Evolutionary conservation across 2,113 vertebrate genomes (phyloP).

Genomic region (Epinephelus cyanopodus): DNA sequence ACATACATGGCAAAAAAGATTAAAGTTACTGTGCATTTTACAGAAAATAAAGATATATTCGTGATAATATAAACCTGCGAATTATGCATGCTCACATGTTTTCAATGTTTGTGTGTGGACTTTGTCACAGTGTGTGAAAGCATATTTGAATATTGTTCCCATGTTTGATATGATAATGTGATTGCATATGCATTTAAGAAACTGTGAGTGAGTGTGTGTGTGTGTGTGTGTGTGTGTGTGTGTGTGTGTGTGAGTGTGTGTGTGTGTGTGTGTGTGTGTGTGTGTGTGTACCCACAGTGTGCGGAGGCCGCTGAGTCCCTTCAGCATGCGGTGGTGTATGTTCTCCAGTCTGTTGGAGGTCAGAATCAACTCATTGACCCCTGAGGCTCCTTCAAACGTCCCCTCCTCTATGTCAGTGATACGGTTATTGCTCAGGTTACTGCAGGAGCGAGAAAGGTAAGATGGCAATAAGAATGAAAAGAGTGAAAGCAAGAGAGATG

Average conservation of each 20-base stretch:
- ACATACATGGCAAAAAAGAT: conserved; percentile 14
- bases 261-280: conserved; percentile 33
- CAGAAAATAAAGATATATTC: not conserved
- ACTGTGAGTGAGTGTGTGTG: not conserved
- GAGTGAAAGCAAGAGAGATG: not conserved
- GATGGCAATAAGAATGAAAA: conserved; percentile 14
- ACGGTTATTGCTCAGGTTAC: conserved; percentile 98
- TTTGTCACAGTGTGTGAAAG: conserved; percentile 13
- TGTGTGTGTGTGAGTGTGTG: conserved; percentile 33
- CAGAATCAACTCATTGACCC: conserved; percentile 95
- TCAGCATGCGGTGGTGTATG: conserved; percentile 94
- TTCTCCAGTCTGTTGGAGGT: conserved; percentile 96
- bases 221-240: conserved; percentile 39
- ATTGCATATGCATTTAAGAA: conserved; percentile 29
- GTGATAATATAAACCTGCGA: conserved; percentile 13
- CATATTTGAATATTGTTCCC: conserved; percentile 24
- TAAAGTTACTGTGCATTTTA: not conserved
- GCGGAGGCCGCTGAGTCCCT: conserved; percentile 93
- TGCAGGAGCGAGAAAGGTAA: conserved; percentile 62
- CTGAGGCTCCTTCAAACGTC: conserved; percentile 94
- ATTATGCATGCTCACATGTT: conserved; percentile 41
- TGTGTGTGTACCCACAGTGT: conserved; percentile 90
- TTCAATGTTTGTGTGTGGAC: conserved; percentile 17
- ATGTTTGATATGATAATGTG: conserved; percentile 23
- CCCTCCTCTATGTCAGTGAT: conserved; percentile 99